Percentiles rank a stretch among this genome's conserved stretches.
Evolutionary conservation across 2,113 vertebrate species (phyloP).

Genomic region (Manacus vitellinus): DNA sequence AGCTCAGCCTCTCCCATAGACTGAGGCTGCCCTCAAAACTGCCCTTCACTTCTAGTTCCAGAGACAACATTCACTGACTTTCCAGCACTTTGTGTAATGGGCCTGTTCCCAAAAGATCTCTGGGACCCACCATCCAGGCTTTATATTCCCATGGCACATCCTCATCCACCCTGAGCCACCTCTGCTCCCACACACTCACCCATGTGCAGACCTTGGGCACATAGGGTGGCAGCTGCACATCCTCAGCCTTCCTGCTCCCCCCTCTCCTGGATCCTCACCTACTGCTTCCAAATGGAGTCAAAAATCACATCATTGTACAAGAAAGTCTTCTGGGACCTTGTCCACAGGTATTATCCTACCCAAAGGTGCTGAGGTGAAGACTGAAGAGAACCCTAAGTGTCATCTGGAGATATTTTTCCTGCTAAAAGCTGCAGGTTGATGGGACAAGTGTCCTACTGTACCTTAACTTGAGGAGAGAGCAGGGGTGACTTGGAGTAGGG

Average conservation of each 20-base stretch:
- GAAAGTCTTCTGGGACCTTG: background rate
- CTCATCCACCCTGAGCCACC: background rate
- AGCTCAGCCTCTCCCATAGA: background rate
- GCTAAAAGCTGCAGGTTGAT: background rate
- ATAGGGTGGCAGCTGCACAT: fast-evolving
- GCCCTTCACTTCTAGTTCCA: background rate
- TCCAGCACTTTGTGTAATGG: background rate
- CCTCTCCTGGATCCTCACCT: background rate
- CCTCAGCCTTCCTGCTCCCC: background rate
- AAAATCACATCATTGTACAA: background rate
- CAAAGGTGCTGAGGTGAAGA: background rate
- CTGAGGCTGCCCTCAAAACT: background rate
- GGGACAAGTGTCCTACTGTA: background rate
- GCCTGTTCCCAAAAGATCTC: background rate
- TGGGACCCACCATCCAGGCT: background rate
- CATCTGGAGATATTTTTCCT: background rate
- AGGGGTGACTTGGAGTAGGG: background rate
- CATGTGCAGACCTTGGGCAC: fast-evolving
- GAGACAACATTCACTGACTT: fast-evolving
- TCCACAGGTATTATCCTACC: background rate
- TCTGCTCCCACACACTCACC: background rate
- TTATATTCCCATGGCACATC: background rate
- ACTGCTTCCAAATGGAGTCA: background rate
- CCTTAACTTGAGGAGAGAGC: background rate
- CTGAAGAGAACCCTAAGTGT: background rate